phyloP scores from a whole-genome alignment of 2,113 vertebrate species.

The Alligator mississippiensis region DNA sequence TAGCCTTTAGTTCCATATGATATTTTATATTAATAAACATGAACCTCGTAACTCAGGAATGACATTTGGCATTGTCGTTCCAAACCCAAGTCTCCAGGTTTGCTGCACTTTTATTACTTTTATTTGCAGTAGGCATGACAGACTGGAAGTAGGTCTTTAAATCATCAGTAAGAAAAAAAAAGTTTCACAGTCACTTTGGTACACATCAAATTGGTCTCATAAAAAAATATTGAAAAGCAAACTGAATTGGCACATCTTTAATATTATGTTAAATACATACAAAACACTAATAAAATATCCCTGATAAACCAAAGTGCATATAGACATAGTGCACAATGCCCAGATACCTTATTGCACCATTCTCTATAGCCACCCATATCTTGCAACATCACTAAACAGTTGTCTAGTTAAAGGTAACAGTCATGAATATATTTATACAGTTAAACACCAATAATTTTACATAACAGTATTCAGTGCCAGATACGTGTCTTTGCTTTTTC shows the following conservation, averaged over 20 bases:
- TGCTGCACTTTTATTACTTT: slow-evolving; percentile 82
- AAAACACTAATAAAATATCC: slow-evolving; percentile 99
- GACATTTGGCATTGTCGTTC: slow-evolving; percentile 38
- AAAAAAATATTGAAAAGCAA: slow-evolving; percentile 81
- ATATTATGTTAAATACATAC: slow-evolving; percentile 98
- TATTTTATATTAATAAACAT: slow-evolving; percentile 24
- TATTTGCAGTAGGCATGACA: slow-evolving; percentile 95
- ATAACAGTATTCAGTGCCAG: slow-evolving; percentile 94
- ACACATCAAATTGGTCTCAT: slow-evolving; percentile 90
- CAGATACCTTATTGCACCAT: slow-evolving; percentile 88
- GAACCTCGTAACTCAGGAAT: background rate
- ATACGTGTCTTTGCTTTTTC: slow-evolving; percentile 83
- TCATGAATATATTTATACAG: slow-evolving; percentile 95
- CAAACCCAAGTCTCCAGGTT: slow-evolving; percentile 71
- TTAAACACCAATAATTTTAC: slow-evolving; percentile 95
- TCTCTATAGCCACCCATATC: slow-evolving; percentile 85
- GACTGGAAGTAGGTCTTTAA: slow-evolving; percentile 80
- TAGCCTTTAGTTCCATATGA: background rate
- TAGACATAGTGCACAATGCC: slow-evolving; percentile 95
- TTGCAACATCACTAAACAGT: slow-evolving; percentile 91
- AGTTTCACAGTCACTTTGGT: slow-evolving; percentile 99
- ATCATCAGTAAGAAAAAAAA: slow-evolving; percentile 92
- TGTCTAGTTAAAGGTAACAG: slow-evolving; percentile 92
- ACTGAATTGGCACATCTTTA: slow-evolving; percentile 92
- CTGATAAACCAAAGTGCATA: slow-evolving; percentile 99